phyloP scores from a whole-genome alignment of 2,888 invertebrate genomes.

The Leucophenga maculata region DNA sequence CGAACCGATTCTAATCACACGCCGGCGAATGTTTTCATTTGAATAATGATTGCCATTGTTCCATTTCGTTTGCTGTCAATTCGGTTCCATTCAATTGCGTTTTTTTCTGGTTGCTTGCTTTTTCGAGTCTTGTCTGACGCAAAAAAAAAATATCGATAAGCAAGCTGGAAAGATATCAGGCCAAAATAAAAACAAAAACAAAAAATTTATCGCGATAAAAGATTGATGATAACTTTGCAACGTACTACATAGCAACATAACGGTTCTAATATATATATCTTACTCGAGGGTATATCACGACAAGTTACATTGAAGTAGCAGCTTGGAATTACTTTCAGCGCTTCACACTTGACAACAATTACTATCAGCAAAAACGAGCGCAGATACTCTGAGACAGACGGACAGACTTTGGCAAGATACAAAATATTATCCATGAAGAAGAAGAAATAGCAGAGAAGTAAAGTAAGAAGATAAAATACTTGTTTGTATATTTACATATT shows the following conservation, averaged over 20 bases:
- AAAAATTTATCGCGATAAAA: slow-evolving; percentile 17
- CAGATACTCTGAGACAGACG: too few species aligned
- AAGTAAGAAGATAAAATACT: slow-evolving; percentile 42
- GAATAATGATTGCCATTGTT: slow-evolving; percentile 1
- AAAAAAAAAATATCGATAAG: slow-evolving; percentile 11
- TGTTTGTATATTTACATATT: not conserved
- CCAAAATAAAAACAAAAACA: not conserved
- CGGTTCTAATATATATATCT: not conserved
- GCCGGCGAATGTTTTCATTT: not conserved
- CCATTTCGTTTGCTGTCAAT: not conserved
- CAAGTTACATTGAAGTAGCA: not conserved
- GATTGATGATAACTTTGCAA: slow-evolving; percentile 16
- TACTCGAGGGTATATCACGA: not conserved
- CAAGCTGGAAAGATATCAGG: not conserved
- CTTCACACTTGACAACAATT: slow-evolving; percentile 23
- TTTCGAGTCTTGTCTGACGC: not conserved
- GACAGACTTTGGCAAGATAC: too few species aligned
- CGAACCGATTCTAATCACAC: too few species aligned
- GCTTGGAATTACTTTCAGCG: not conserved
- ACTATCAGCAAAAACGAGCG: slow-evolving; percentile 13
- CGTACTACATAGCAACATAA: not conserved
- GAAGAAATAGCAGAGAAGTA: slow-evolving; percentile 35
- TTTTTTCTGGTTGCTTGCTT: not conserved
- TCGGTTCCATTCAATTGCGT: not conserved
- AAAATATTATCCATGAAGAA: slow-evolving; percentile 19